Conservation (phyloP, 2,888 invertebrate species). For the Cerastis rubricosa region DNA sequence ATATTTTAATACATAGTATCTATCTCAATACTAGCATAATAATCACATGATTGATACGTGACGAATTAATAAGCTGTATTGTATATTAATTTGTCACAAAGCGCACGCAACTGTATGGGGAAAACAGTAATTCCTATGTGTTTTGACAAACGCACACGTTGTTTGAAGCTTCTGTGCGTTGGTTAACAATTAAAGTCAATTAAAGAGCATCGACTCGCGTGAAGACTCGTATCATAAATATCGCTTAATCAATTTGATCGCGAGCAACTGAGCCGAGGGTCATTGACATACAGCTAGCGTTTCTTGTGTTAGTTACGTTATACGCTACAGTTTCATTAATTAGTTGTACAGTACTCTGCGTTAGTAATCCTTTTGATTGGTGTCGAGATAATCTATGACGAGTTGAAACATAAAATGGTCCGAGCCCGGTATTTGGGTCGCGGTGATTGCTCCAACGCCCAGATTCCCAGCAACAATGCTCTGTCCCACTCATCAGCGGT, state of each 20-base stretch:
- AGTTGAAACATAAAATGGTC: slow-evolving; percentile 71
- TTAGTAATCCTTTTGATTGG: slow-evolving; percentile 62
- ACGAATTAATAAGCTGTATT: slow-evolving; percentile 33
- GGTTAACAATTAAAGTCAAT: slow-evolving; percentile 84
- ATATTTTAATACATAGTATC: background rate
- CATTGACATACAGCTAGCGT: slow-evolving; percentile 74
- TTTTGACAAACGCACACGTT: slow-evolving; percentile 50
- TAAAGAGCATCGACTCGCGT: slow-evolving; percentile 84
- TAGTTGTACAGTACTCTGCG: slow-evolving; percentile 55
- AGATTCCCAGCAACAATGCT: slow-evolving; percentile 79
- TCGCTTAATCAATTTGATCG: slow-evolving; percentile 86
- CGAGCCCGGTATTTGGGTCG: slow-evolving; percentile 81
- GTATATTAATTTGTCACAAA: slow-evolving; percentile 38
- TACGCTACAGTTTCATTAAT: slow-evolving; percentile 63
- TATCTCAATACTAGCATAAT: slow-evolving; percentile 16
- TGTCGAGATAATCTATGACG: slow-evolving; percentile 67
- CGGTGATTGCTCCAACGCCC: slow-evolving; percentile 82
- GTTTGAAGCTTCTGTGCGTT: slow-evolving; percentile 51
- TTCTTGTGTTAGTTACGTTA: slow-evolving; percentile 58
- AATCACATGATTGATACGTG: slow-evolving; percentile 13
- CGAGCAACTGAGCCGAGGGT: slow-evolving; percentile 79
- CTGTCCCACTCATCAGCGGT: slow-evolving; percentile 75
- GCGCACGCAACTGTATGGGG: slow-evolving; percentile 39
- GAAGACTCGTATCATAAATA: slow-evolving; percentile 83
- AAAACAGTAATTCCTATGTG: slow-evolving; percentile 42